Conservation (phyloP, 2,113 vertebrate species). For the Gnathonemus longibarbis region DNA sequence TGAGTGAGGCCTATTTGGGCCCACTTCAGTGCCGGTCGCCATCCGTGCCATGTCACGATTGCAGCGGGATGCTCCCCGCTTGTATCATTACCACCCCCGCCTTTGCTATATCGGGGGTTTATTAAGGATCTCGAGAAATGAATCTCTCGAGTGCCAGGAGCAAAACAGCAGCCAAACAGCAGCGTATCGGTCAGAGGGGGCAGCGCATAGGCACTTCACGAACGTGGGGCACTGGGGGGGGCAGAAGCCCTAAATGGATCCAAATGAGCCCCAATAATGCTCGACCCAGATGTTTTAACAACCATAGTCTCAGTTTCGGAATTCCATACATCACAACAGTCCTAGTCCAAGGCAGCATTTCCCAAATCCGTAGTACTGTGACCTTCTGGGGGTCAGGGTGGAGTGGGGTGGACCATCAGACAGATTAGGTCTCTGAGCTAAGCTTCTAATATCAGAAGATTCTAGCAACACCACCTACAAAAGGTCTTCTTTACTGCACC, state of each 20-base stretch:
- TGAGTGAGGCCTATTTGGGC: neutral
- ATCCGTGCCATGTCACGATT: neutral
- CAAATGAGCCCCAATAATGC: neutral
- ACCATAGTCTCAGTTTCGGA: neutral
- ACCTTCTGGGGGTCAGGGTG: neutral
- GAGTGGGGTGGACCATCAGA: neutral
- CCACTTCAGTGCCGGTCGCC: neutral
- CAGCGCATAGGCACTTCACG: neutral
- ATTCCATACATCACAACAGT: neutral
- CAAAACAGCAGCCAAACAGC: neutral
- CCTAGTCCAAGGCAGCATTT: neutral
- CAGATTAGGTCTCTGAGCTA: neutral
- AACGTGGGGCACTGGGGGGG: neutral
- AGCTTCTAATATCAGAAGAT: neutral
- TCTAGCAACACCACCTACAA: neutral
- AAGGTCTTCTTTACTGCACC: neutral
- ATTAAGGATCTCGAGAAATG: neutral
- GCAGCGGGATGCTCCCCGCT: neutral
- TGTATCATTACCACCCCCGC: neutral
- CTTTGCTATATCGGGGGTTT: slow-evolving; percentile 8
- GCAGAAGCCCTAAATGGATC: neutral
- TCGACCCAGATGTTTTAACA: neutral
- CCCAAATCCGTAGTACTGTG: neutral
- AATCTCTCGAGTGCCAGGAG: neutral
- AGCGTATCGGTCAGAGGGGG: neutral